These are phyloP conservation scores for Prionace glauca DNA, from an alignment of 2,797 vertebrate genomes.

Conservation along the genomic window DNA sequence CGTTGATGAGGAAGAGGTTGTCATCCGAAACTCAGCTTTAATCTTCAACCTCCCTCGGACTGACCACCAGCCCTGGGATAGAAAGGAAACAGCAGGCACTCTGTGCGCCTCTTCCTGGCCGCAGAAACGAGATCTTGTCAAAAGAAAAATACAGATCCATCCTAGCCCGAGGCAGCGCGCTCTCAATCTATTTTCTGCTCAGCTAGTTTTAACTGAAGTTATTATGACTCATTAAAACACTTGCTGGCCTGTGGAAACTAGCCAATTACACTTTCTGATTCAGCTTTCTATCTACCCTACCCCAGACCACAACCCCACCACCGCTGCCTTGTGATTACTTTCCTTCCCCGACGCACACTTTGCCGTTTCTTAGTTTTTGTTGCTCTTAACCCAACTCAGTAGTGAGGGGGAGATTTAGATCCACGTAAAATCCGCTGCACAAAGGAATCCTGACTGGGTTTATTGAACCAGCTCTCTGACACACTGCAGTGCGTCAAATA, in stretches of 20 bases:
- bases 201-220: conserved; percentile 99
- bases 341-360: conserved; percentile 47
- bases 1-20: background rate
- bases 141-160: conserved; percentile 82
- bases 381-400: background rate
- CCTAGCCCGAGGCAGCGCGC: conserved; percentile 88
- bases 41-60: conserved; percentile 56
- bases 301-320: conserved; percentile 48
- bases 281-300: conserved; percentile 75
- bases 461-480: background rate
- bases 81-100: conserved; percentile 61
- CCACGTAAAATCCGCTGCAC: background rate
- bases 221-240: conserved; percentile 99
- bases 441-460: background rate
- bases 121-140: conserved; percentile 71
- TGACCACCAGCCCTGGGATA: conserved; percentile 55
- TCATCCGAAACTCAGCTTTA: conserved; percentile 39
- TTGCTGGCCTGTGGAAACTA: conserved; percentile 99
- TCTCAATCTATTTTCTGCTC: conserved; percentile 99
- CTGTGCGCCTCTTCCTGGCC: conserved; percentile 65
- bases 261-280: conserved; percentile 99
- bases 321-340: conserved; percentile 48
- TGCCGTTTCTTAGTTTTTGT: background rate
- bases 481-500: background rate
- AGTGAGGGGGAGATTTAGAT: background rate